phyloP scores from a whole-genome alignment of 53 echinoderm and acorn worm species.

The Zoroaster sp. region DNA sequence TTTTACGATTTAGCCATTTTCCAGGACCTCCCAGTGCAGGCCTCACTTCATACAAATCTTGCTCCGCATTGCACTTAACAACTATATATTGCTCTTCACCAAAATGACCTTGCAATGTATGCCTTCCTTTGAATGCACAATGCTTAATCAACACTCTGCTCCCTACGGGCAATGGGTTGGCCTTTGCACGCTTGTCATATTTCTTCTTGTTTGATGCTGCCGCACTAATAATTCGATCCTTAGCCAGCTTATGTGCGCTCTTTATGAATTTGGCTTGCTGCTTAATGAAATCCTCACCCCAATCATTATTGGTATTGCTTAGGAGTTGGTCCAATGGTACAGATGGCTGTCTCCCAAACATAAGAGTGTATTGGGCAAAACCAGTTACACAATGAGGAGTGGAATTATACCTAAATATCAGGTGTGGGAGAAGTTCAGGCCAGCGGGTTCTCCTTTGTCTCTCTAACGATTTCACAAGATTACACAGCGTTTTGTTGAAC shows the following conservation, averaged over 20 bases:
- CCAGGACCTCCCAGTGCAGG: slow-evolving; percentile 3
- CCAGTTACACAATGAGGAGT: slow-evolving; percentile 9
- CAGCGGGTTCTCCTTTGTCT: not conserved
- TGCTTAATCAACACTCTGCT: slow-evolving; percentile 17
- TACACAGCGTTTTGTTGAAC: no score
- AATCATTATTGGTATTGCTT: not conserved
- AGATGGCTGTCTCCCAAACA: not conserved
- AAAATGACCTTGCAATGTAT: slow-evolving; percentile 7
- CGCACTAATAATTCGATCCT: slow-evolving; percentile 19
- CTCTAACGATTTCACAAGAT: not conserved
- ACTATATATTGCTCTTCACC: slow-evolving; percentile 2
- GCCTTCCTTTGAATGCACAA: not conserved
- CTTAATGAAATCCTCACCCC: not conserved
- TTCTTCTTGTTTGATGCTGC: not conserved
- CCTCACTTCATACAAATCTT: slow-evolving; percentile 26
- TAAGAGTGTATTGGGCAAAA: not conserved
- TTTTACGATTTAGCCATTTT: not conserved
- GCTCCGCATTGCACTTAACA: not conserved
- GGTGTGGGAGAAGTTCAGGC: not conserved
- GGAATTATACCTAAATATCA: not conserved
- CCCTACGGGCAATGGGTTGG: slow-evolving; percentile 22
- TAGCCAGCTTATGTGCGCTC: slow-evolving; percentile 18
- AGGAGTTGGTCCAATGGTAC: slow-evolving; percentile 14
- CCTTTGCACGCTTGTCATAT: not conserved
- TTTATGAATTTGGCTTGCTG: slow-evolving; percentile 9